Base-by-base conservation (phyloP, 2,888 invertebrate genomes). In the Spilarctia lutea region DNA sequence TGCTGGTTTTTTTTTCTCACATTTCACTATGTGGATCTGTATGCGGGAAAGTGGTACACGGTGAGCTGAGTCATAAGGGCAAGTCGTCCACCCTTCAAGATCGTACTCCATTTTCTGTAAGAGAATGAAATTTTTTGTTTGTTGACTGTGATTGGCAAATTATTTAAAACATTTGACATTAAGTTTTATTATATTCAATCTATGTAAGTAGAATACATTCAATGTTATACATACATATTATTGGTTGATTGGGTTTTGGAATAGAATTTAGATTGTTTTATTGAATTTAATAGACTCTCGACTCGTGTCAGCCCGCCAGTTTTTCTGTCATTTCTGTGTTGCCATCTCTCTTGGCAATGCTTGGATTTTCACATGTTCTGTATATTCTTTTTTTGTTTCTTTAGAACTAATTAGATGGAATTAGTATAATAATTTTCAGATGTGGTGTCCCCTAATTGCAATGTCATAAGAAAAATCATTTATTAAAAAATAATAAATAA, bases 31-130 rank as follows among this genome's bases (percentile, higher is more conserved):
- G 83, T 97, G 97, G 0, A 87, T 89, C 74, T 96, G 96, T 10
- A 97, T 86, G 0, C 96, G 94, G 7, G 93, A 94, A 0, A 92
- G 91, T 0, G 94, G 88, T 33, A 97, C 95, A 0, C 91, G 89
- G 82, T 97, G 97, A 0, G 87, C 60, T 0, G 86, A 70, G 73
- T 97, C 90, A 86, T 97, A 97, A 0, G 97, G 97, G 78, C 97
- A 97, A 0, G 88, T 83, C 0, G 96, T 87, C 81, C 91, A 93
- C 0, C 91, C 91, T 11, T 92, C 89, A 2, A 78, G 20, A 0
- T 75, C 27, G 30, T 76, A 72, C 4, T 73, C 65, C 92, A 92
- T 92, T 56, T 74, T 77, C 76, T 85, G 75, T 0, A 82, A 84
- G 11, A 45, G 68, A 16, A 35, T 33, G 2, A 65, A 65, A 42